Percentiles rank a stretch among this genome's conserved stretches.
Evolutionary conservation across 2,797 vertebrate genomes (phyloP).

Genomic region (Acanthopagrus latus): DNA sequence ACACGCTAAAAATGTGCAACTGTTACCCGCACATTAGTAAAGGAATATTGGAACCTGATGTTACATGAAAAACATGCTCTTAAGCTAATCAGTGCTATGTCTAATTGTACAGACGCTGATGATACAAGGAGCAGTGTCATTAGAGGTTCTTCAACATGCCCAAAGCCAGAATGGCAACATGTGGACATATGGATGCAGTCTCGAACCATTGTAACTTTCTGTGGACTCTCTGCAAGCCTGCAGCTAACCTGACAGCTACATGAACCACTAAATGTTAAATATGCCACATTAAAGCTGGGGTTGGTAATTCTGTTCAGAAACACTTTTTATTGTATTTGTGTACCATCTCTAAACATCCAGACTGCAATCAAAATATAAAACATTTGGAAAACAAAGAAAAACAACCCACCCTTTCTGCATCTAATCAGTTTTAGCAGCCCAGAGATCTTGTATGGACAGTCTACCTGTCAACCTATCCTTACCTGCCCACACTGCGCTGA

Average conservation of each 20-base stretch:
- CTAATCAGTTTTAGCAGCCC: no score
- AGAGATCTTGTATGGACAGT: no score
- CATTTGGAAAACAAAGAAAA: no score
- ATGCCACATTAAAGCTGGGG: constrained; percentile 48
- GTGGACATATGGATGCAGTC: constrained; percentile 46
- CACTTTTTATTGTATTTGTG: no score
- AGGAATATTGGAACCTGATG: not conserved
- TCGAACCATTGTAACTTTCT: constrained; percentile 48
- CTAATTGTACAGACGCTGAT: constrained; percentile 23
- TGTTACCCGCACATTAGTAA: not conserved
- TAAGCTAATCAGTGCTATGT: constrained; percentile 42
- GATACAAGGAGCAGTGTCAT: constrained; percentile 40
- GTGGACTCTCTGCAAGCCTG: constrained; percentile 46
- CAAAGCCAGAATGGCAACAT: constrained; percentile 56
- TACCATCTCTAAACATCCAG: no score
- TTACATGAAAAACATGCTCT: constrained; percentile 6
- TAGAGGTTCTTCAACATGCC: constrained; percentile 65
- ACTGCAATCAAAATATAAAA: no score
- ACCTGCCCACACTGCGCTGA: no score
- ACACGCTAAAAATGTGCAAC: not conserved
- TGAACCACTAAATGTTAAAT: constrained; percentile 69
- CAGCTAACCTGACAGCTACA: constrained; percentile 45
- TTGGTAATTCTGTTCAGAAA: no score
- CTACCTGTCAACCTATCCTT: no score
- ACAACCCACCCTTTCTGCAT: no score